Evolutionary conservation across 2,888 invertebrate species (phyloP).

Genomic region (Rhimphoctona megacephalus): DNA sequence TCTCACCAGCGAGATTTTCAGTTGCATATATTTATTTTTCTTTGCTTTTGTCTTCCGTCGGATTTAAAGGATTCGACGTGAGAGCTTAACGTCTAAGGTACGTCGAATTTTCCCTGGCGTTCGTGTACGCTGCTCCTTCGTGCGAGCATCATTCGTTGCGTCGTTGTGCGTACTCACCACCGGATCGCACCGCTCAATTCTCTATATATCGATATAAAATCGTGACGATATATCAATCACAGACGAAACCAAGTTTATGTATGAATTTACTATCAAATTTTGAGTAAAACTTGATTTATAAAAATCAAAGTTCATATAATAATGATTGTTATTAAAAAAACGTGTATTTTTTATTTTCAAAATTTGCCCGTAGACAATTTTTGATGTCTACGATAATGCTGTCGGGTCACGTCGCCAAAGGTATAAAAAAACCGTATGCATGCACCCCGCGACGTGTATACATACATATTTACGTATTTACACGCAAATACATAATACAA

Average conservation of each 20-base stretch:
- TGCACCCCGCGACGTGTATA: neutral
- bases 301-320: neutral
- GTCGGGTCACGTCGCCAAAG: neutral
- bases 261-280: neutral
- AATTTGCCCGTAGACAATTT: neutral
- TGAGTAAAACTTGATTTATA: neutral
- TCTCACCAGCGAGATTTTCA: neutral
- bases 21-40: neutral
- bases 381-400: neutral
- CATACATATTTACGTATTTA: neutral
- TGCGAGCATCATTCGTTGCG: neutral
- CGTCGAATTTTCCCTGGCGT: conserved; percentile 1
- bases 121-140: neutral
- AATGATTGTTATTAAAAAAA: neutral
- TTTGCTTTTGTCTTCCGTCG: neutral
- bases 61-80: neutral
- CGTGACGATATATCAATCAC: neutral
- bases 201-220: neutral
- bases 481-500: neutral
- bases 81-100: neutral
- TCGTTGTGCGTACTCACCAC: neutral
- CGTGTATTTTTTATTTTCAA: neutral
- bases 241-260: neutral
- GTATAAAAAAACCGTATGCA: neutral
- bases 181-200: neutral